Base-by-base conservation (phyloP, 2,888 invertebrate genomes). In the Mythimna impura region DNA sequence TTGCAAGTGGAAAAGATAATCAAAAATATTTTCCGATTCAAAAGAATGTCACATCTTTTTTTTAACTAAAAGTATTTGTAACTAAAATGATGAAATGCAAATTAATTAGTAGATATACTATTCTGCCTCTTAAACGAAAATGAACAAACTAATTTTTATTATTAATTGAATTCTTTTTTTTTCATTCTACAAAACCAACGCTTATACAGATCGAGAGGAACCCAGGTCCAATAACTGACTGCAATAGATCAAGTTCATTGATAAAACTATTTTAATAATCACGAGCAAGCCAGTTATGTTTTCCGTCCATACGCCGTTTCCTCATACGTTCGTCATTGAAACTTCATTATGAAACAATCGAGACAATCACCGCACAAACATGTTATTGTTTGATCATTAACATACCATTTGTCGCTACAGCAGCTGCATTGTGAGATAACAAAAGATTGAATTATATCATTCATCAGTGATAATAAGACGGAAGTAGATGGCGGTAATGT, bases 381-480 rank as follows among this genome's bases (percentile, higher is more conserved):
- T 62, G 50, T 66, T 57, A 81, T 76, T 61, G 62, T 77, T 69
- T 63, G 69, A 78, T 74, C 69, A 81, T 80, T 76, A 81, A 73
- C 67, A 75, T 71, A 52, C 25, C 30, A 62, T 80, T 80, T 75
- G 67, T 79, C 65, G 62, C 78, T 62, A 65, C 69, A 71, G 58
- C 72, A 77, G 61, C 75, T 81, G 66, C 75, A 82, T 73, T 85
- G 82, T 84, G 73, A 71, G 71, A 66, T 76, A 81, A 85, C 85
- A 82, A 84, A 81, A 83, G 84, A 73, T 78, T 84, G 84, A 86
- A 86, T 85, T 76, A 85, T 82, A 66, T 82, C 75, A 79, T 83
- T 82, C 75, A 79, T 83, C 76, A 80, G 81, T 78, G 81, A 85
- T 85, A 87, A 87, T 87, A 87, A 83, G 86, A 77, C 84, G 86